Evolutionary conservation across 2,797 vertebrate genomes (phyloP), one percentile per base, ranked within the genome.

Genomic region (Betta splendens): DNA sequence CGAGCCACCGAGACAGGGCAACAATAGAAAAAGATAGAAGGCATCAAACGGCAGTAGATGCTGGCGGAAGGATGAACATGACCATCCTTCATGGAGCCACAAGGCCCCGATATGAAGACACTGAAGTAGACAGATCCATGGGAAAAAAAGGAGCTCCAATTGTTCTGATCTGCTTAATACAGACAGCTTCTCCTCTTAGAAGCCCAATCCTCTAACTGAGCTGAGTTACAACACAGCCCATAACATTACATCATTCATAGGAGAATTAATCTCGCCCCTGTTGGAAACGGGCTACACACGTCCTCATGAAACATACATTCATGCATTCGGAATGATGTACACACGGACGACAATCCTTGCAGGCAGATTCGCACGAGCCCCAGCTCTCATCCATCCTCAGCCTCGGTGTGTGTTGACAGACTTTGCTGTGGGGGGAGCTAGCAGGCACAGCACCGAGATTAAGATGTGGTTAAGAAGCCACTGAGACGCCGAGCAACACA

Each of bases 181-280:
- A 69, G 52, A 55, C 45, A 51, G 37, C 37, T 65, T 54, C 51
- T 61, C 52, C 52, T 32, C 69, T 64, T 56, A 53, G 70, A 33
- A 49, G 68, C 61, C 40, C 38, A 26, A 62, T 63, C 58, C 72
- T 66, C 55, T 53, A 71, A 66, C 71, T 69, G 65, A 85, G 85
- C 80, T 64, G 80, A 89, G 89, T 91, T 89, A 89, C 87, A 86
- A 61, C 67, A 56, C 51, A 76, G 67, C 64, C 72, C 75, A 55
- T 69, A 75, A 77, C 63, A 81, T 87, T 86, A 85, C 79, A 87
- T 87, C 86, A 89, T 83, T 80, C 54, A 83, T 58, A 77, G 59
- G 56, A 77, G 58, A 83, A 86, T 76, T 79, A 73, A 84, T 80
- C 21, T 39, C 64, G 59, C 53, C 73, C 77, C 53, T 8, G 3